Conservation (phyloP, 2,113 vertebrate genomes). For the Lophura nycthemera region DNA sequence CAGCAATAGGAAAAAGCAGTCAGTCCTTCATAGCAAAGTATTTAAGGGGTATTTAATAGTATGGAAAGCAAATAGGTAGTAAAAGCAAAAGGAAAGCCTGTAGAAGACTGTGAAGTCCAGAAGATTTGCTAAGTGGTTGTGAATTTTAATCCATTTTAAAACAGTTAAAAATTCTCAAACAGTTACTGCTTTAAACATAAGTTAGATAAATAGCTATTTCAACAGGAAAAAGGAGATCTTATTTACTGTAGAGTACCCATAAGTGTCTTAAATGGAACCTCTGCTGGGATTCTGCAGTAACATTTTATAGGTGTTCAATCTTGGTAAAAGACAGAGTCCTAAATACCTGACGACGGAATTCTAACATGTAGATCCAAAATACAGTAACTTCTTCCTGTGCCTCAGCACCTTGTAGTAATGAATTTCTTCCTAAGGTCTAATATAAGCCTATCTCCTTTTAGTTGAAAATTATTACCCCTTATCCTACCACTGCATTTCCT, state of each 20-base stretch:
- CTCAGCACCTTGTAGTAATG: neutral
- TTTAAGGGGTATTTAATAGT: neutral
- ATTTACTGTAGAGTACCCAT: neutral
- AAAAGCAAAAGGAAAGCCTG: neutral
- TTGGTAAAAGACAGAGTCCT: neutral
- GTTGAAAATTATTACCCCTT: neutral
- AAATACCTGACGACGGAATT: neutral
- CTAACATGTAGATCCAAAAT: neutral
- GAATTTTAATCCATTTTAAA: neutral
- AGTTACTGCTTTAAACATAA: neutral
- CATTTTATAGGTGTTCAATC: neutral
- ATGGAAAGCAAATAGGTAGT: neutral
- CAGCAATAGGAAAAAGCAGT: neutral
- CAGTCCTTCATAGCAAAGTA: neutral
- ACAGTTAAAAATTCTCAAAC: neutral
- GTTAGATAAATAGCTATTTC: neutral
- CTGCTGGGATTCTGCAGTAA: neutral
- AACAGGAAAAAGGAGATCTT: neutral
- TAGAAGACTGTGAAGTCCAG: neutral
- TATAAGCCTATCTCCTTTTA: neutral
- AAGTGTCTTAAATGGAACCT: neutral
- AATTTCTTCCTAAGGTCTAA: neutral
- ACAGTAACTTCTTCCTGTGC: neutral
- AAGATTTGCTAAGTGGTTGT: neutral
- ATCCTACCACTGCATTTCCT: neutral